These are phyloP conservation scores for Rhagoletis zephyria DNA, from an alignment of 1,140 invertebrate genomes.

Conservation along the genomic window DNA sequence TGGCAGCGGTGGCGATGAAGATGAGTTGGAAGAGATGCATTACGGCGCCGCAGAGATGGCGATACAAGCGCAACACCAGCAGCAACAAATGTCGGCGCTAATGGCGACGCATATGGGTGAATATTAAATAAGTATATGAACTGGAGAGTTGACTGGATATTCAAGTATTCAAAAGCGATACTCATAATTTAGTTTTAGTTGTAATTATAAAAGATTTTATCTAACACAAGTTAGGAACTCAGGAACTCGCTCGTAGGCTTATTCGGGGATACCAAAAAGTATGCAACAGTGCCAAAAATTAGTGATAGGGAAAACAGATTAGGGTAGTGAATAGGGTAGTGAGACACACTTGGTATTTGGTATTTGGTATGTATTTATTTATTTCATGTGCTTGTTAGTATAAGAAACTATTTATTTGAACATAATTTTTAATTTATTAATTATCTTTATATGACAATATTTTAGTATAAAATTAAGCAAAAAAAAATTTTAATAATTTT, in stretches of 20 bases:
- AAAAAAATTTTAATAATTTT: too few relatives aligned
- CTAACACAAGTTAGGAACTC: slow-evolving; percentile 39
- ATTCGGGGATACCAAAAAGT: slow-evolving; percentile 3
- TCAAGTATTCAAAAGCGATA: slow-evolving; percentile 33
- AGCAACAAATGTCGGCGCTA: slow-evolving; percentile 46
- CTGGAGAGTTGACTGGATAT: background rate
- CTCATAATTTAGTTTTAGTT: slow-evolving; percentile 43
- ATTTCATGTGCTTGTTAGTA: background rate
- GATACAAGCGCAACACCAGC: background rate
- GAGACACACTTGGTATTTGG: background rate
- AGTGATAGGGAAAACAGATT: background rate
- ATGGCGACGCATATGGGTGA: slow-evolving; percentile 54
- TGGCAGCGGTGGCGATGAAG: slow-evolving; percentile 66
- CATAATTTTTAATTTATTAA: background rate
- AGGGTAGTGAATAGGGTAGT: background rate
- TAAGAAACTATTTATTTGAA: background rate
- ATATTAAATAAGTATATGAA: slow-evolving; percentile 21
- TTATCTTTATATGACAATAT: background rate
- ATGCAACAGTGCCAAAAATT: slow-evolving; percentile 49
- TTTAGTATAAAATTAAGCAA: too few relatives aligned
- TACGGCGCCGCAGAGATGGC: background rate
- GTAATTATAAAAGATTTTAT: too few relatives aligned
- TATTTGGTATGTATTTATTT: background rate
- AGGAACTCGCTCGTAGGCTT: background rate
- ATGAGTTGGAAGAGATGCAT: slow-evolving; percentile 54